Evolutionary conservation across 2,797 vertebrate species (phyloP).

Genomic region (Malurus splendens): DNA sequence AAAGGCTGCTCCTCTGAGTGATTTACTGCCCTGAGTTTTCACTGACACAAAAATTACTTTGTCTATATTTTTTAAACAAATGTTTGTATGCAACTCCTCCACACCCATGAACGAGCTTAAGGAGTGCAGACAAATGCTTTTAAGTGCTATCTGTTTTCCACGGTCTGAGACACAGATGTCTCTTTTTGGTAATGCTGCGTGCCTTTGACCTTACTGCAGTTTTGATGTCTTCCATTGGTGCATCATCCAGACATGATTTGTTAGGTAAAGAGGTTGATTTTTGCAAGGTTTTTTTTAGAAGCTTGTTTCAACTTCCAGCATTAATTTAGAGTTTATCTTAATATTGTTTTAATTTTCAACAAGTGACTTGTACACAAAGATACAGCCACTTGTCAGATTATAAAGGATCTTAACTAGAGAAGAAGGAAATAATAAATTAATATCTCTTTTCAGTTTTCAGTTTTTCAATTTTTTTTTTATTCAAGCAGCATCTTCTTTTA

Average conservation of each 20-base stretch:
- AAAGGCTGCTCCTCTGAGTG: neutral
- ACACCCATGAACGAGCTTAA: conserved; percentile 43
- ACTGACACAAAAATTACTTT: conserved; percentile 1
- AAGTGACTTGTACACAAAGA: neutral
- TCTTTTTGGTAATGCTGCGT: conserved; percentile 61
- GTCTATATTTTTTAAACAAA: conserved; percentile 7
- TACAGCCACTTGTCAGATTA: neutral
- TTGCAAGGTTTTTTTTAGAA: neutral
- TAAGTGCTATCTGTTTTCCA: conserved; percentile 56
- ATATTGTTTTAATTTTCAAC: neutral
- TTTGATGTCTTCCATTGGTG: conserved; percentile 4
- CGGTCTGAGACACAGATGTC: conserved; percentile 66
- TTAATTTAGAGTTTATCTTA: neutral
- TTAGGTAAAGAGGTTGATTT: neutral
- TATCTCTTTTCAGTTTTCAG: neutral
- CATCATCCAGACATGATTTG: conserved; percentile 3
- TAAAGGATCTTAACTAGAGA: neutral
- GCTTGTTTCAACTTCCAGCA: neutral
- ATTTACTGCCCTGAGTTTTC: neutral
- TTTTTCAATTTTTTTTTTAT: neutral
- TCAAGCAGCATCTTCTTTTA: neutral
- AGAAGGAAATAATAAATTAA: neutral
- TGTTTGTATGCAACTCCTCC: conserved; percentile 56
- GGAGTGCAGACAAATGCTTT: conserved; percentile 53
- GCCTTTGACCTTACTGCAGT: conserved; percentile 41